Evolutionary conservation across 2,888 invertebrate species (phyloP).

Genomic region (Cynaeus angustus): DNA sequence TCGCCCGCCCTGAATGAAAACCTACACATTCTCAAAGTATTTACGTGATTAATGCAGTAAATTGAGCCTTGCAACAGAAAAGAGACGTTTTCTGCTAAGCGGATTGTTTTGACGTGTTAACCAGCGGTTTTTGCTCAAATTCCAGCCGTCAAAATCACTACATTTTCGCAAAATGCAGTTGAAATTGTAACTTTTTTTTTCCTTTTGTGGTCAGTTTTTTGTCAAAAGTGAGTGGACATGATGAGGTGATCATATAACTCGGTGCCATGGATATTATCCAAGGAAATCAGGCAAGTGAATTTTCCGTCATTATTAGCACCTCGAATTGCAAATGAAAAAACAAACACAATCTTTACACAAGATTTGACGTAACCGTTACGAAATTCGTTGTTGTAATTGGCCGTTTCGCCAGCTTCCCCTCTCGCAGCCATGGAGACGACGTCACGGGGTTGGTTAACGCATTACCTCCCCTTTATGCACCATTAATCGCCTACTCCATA

Average conservation of each 20-base stretch:
- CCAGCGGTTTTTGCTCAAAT: background rate
- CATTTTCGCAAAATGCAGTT: conserved; percentile 9
- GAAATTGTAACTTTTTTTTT: background rate
- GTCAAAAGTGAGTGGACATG: conserved; percentile 31
- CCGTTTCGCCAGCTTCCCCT: conserved; percentile 16
- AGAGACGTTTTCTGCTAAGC: conserved; percentile 64
- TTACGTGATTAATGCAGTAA: conserved; percentile 73
- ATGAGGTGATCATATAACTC: conserved; percentile 43
- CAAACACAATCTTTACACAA: conserved; percentile 20
- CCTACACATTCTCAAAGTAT: conserved; percentile 72
- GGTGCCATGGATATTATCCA: conserved; percentile 42
- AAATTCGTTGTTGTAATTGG: background rate
- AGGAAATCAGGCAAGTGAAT: conserved; percentile 43
- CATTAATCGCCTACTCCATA: background rate
- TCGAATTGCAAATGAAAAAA: background rate
- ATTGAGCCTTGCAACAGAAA: conserved; percentile 70
- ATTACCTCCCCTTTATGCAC: background rate
- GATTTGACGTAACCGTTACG: conserved; percentile 10
- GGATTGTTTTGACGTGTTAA: conserved; percentile 39
- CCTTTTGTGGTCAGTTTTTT: conserved; percentile 10
- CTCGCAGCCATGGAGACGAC: conserved; percentile 12
- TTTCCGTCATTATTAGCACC: conserved; percentile 8
- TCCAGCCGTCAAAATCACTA: too few relatives aligned
- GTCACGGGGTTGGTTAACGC: background rate
- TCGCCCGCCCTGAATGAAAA: conserved; percentile 72